Base-by-base conservation (phyloP, 2,888 invertebrate genomes). In the Drosophila trichaetosa region DNA sequence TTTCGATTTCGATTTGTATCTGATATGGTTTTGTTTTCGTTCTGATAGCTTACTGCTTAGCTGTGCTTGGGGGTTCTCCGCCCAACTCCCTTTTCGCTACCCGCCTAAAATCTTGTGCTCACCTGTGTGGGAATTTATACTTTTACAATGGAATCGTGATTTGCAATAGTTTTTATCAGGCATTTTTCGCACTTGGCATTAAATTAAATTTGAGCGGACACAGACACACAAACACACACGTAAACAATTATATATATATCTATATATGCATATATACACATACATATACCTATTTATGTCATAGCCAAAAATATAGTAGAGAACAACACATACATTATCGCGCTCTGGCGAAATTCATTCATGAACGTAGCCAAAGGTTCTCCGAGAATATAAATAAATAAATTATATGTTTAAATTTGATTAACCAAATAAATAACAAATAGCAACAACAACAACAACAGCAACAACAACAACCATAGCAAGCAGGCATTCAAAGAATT, bases 331-430 rank as follows among this genome's bases (percentile, higher is more conserved):
- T 8, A 46, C 24, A 46, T 49, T 36, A 54, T 54, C 24, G 27
- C 48, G 52, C 31, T 51, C 38, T 10, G 31, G 52, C 60, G 29
- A 68, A 70, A 75, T 84, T 84, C 83, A 84, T 84, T 84, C 83
- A 84, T 84, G 89, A 84, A 79, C 79, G 64, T 64, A 58, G 52
- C 57, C 46, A 56, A 69, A 62, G 48, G 46, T 69, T 70, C 66
- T 64, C 65, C 63, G 48, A 63, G 63, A 34, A 68, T 53, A 53
- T 64, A 76, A 76, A 87, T 79, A 83, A 79, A 82, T 83, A 85
- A 82, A 84, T 85, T 80, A 89, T 89, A 87, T 87, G 73, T 84
- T 84, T 79, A 81, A 83, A 87, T 79, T 89, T 85, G 87, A 85
- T 85, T 84, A 89, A 79, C 82, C 71, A 89, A 82, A 83, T 87